Conservation (phyloP, 2,797 vertebrate genomes). For the Gallirallus australis region DNA sequence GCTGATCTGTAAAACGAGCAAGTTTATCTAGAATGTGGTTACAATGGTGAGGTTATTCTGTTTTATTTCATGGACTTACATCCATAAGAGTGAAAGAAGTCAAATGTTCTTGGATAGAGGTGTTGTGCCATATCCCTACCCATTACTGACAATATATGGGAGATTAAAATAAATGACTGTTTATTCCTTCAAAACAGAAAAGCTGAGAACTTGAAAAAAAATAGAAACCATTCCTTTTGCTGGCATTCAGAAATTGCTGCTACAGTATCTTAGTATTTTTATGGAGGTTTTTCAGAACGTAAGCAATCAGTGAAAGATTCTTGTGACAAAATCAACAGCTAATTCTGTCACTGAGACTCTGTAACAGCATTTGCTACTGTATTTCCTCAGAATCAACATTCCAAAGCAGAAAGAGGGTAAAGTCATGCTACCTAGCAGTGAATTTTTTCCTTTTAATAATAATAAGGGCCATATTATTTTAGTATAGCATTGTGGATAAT, state of each 20-base stretch:
- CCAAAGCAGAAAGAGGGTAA: background rate
- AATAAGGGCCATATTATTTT: background rate
- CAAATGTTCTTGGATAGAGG: slow-evolving; percentile 27
- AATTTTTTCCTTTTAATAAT: background rate
- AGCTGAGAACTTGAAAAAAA: slow-evolving; percentile 33
- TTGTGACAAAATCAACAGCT: background rate
- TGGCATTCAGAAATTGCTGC: background rate
- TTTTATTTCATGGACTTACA: slow-evolving; percentile 6
- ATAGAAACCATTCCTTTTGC: slow-evolving; percentile 57
- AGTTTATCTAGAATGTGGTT: slow-evolving; percentile 15
- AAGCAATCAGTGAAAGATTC: background rate
- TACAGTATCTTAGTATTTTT: background rate
- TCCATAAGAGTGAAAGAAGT: background rate
- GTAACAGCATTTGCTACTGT: background rate
- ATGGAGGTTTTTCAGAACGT: background rate
- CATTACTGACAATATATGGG: slow-evolving; percentile 22
- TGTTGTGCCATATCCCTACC: background rate
- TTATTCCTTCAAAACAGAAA: slow-evolving; percentile 62
- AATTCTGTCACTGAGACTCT: background rate
- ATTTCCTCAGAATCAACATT: background rate
- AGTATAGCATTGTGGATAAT: background rate
- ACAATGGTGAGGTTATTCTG: background rate
- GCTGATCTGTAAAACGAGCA: slow-evolving; percentile 18
- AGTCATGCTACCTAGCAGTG: background rate
- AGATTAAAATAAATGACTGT: slow-evolving; percentile 53